These are phyloP conservation scores for Platycheirus rosarum DNA, from an alignment of 2,888 invertebrate genomes.

Conservation along the genomic window DNA sequence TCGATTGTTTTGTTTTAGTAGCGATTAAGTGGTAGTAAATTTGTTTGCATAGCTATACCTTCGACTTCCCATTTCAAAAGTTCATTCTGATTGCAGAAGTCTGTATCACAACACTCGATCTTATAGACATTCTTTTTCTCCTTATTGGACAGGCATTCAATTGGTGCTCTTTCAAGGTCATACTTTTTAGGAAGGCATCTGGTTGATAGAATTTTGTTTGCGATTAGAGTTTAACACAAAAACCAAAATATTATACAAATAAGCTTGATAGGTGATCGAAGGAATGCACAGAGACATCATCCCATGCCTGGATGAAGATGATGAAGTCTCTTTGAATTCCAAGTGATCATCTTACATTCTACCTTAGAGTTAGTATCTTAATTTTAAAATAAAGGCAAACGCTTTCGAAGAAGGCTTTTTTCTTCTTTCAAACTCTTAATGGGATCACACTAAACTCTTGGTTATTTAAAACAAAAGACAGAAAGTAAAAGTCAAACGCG, in stretches of 20 bases:
- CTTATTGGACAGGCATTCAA: conserved; percentile 82
- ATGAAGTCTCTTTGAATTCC: conserved; percentile 30
- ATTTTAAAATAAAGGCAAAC: conserved; percentile 41
- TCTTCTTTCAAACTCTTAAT: conserved; percentile 17
- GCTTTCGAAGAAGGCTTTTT: conserved; percentile 16
- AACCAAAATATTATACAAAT: too few species aligned
- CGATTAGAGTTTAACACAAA: too few species aligned
- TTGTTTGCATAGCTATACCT: conserved; percentile 78
- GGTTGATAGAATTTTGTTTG: conserved; percentile 73
- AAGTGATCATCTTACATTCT: conserved; percentile 26
- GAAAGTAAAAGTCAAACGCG: conserved; percentile 59
- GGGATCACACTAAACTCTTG: conserved; percentile 52
- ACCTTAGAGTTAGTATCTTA: conserved; percentile 56
- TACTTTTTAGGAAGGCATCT: conserved; percentile 82
- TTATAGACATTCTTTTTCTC: conserved; percentile 81
- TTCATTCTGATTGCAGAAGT: conserved; percentile 83
- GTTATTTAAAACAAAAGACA: conserved; percentile 60
- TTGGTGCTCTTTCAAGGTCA: conserved; percentile 82
- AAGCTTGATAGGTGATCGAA: conserved; percentile 11
- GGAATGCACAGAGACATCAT: not conserved
- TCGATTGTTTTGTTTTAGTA: conserved; percentile 50
- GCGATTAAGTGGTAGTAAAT: conserved; percentile 65
- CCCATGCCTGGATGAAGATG: not conserved
- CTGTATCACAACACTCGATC: conserved; percentile 82
- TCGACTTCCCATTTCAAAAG: conserved; percentile 80